phyloP scores from a whole-genome alignment of 1,140 invertebrate genomes.

The Globodera rostochiensis region DNA sequence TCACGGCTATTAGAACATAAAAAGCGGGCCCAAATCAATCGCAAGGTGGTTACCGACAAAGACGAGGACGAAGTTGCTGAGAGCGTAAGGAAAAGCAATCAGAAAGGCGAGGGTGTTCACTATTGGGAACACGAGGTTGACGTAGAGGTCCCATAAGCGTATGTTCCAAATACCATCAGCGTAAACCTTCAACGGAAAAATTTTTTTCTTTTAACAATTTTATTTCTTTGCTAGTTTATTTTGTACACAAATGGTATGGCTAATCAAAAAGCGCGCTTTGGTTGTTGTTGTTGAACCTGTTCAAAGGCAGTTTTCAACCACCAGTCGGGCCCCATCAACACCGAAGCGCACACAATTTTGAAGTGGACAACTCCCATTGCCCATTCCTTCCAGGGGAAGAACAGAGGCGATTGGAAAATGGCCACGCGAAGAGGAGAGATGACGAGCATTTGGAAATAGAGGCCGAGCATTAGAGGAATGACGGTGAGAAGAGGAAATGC shows the following conservation, averaged over 20 bases:
- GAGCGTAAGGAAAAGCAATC: slow-evolving; percentile 53
- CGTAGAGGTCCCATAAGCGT: slow-evolving; percentile 83
- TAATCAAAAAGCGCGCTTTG: slow-evolving; percentile 56
- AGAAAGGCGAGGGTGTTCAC: slow-evolving; percentile 70
- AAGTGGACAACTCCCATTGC: slow-evolving; percentile 86
- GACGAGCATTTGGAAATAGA: slow-evolving; percentile 76
- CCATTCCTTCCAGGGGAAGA: slow-evolving; percentile 74
- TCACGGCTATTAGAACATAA: neutral
- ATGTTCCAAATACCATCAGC: slow-evolving; percentile 88
- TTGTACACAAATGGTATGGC: no score
- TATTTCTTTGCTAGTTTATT: neutral
- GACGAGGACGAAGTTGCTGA: slow-evolving; percentile 40
- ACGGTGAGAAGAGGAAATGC: slow-evolving; percentile 79
- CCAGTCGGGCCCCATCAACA: slow-evolving; percentile 97
- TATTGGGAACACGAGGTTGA: slow-evolving; percentile 82
- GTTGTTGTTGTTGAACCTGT: slow-evolving; percentile 73
- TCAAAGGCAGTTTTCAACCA: slow-evolving; percentile 85
- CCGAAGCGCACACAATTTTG: slow-evolving; percentile 93
- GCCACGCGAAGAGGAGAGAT: slow-evolving; percentile 88
- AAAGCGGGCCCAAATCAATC: neutral
- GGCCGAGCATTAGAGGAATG: slow-evolving; percentile 86
- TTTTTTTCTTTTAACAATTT: neutral
- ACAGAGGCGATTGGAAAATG: slow-evolving; percentile 87
- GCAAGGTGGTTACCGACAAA: slow-evolving; percentile 40
- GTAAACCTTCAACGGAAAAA: slow-evolving; percentile 69